A percentile compares a stretch with the other conserved stretches of the same genome.
Evolutionary conservation across 1,140 invertebrate genomes (phyloP).

Genomic region (Magallana angulata): DNA sequence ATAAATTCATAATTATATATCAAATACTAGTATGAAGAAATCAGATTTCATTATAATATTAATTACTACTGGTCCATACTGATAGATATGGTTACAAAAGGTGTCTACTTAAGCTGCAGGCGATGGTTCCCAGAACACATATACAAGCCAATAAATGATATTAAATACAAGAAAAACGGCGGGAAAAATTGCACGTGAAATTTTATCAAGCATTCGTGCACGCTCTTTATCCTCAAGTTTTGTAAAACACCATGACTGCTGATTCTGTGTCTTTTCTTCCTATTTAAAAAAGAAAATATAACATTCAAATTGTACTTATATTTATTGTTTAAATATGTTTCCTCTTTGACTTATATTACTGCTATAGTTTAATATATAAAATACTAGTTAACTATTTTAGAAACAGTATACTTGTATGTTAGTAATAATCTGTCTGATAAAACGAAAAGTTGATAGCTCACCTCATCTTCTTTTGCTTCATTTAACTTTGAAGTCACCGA

Average conservation of each 20-base stretch:
- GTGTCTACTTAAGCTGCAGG: background rate
- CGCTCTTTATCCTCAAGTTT: constrained; percentile 41
- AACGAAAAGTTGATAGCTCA: background rate
- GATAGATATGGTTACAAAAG: too few relatives aligned
- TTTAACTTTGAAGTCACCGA: background rate
- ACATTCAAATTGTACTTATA: background rate
- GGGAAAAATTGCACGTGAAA: constrained; percentile 88
- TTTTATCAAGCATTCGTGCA: constrained; percentile 57
- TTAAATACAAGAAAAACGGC: constrained; percentile 90
- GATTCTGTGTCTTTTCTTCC: background rate
- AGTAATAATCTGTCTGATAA: background rate
- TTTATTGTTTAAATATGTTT: background rate
- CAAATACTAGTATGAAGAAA: too few relatives aligned
- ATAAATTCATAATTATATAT: too few relatives aligned
- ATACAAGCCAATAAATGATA: constrained; percentile 78
- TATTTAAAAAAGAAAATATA: background rate
- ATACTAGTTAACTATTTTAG: background rate
- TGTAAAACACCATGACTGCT: background rate
- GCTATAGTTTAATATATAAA: background rate
- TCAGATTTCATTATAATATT: too few relatives aligned
- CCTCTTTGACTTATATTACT: background rate
- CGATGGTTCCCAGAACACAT: constrained; percentile 57
- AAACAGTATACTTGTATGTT: background rate
- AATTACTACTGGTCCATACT: too few relatives aligned
- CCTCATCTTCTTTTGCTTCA: background rate